Base-by-base conservation (phyloP, 2,797 vertebrate species). In the Kryptopterus vitreolus region DNA sequence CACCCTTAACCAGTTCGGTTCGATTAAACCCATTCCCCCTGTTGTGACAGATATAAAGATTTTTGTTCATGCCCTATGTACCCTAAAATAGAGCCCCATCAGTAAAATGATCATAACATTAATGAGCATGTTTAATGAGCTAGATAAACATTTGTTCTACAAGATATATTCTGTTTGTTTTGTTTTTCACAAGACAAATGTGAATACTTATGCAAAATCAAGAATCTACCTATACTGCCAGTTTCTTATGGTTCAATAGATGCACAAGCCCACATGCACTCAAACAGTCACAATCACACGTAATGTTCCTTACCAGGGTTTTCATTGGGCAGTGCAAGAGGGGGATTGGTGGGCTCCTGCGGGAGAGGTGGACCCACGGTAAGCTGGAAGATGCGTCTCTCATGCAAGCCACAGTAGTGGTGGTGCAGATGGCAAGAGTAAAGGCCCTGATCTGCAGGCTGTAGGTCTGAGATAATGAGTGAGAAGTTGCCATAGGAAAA, bases 341-440 rank as follows among this genome's bases (percentile, higher is more conserved):
- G 87, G 7, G 87, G 77, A 66, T 85, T 82, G 15, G 87, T 70
- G 46, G 74, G 50, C 77, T 89, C 81, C 66, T 87, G 82, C 59
- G 69, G 43, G 35, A 76, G 68, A 0, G 87, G 88, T 22, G 88
- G 92, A 74, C 93, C 92, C 0, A 99, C 95, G 0, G 80, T 85
- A 63, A 98, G 87, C 52, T 88, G 94, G 91, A 96, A 98, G 88
- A 96, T 90, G 69, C 97, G 91, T 62, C 97, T 94, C 85, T 99
- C 97, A 0, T 98, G 96, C 2, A 99, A 92, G 20, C 97, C 96
- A 0, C 97, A 98, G 93, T 99, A 99, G 89, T 99, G 97, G 69
- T 99, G 97, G 87, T 99, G 97, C 61, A 99, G 94, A 87, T 99
- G 96, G 87, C 97, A 99, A 5, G 97, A 98, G 78, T 99, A 99